phyloP scores from a whole-genome alignment of 2,113 vertebrate species.

The Camelus bactrianus region DNA sequence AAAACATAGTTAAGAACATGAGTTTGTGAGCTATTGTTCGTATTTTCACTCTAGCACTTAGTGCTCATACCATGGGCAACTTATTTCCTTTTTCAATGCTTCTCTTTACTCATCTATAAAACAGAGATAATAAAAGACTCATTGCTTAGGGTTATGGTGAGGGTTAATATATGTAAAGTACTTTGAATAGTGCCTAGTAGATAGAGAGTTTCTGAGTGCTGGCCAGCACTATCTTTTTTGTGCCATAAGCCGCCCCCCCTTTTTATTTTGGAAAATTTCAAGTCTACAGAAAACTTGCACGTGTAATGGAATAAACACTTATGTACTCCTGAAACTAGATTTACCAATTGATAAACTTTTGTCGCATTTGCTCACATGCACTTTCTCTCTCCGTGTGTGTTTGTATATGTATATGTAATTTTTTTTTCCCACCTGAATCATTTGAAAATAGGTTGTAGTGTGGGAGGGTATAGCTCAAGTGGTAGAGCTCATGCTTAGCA shows the following conservation, averaged over 20 bases:
- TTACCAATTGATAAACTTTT: not conserved
- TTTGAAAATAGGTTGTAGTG: not conserved
- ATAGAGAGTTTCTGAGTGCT: not conserved
- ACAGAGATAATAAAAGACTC: not conserved
- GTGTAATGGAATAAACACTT: not conserved
- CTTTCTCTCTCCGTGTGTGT: not conserved
- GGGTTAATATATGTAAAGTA: not conserved
- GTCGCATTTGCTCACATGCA: not conserved
- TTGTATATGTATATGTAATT: not conserved
- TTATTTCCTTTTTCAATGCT: not conserved
- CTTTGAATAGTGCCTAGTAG: not conserved
- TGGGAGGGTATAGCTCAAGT: too few species aligned
- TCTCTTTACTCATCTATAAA: not conserved
- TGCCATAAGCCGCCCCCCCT: not conserved
- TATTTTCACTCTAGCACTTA: not conserved
- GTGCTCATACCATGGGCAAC: not conserved
- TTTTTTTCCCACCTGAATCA: not conserved
- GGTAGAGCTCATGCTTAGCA: too few species aligned
- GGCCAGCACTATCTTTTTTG: not conserved
- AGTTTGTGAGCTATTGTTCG: not conserved
- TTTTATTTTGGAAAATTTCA: conserved; percentile 7
- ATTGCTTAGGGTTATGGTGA: not conserved
- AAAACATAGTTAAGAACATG: not conserved
- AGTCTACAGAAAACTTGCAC: conserved; percentile 33
- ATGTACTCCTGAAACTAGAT: not conserved